Conservation (phyloP, 1,140 invertebrate genomes). For the Drosophila virilis region DNA sequence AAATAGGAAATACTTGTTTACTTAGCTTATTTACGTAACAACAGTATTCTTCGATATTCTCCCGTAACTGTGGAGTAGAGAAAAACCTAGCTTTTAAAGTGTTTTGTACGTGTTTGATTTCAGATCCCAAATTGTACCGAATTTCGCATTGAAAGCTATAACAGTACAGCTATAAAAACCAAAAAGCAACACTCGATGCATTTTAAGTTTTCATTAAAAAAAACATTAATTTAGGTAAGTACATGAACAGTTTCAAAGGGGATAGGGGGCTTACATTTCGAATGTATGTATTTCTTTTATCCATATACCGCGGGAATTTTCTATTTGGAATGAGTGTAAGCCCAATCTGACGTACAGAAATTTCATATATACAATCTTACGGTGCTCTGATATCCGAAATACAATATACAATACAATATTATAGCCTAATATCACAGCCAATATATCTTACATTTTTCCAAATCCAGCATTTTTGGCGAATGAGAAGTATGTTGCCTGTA, state of each 20-base stretch:
- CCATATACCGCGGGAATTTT: too few relatives aligned
- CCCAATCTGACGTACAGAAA: not conserved
- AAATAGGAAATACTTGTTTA: conserved; percentile 50
- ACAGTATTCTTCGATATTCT: conserved; percentile 31
- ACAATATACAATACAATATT: too few relatives aligned
- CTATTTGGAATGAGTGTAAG: not conserved
- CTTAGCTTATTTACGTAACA: conserved; percentile 58
- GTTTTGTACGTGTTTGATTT: conserved; percentile 17
- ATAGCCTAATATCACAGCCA: not conserved
- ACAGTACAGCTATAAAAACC: conserved; percentile 11
- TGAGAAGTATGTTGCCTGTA: too few relatives aligned
- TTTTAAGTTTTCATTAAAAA: conserved; percentile 24
- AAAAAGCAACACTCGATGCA: conserved; percentile 38
- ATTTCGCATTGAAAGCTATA: conserved; percentile 25
- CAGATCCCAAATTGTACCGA: conserved; percentile 16
- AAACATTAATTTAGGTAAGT: conserved; percentile 34
- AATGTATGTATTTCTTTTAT: not conserved
- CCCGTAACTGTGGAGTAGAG: not conserved
- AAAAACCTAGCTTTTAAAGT: not conserved
- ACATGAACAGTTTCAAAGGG: not conserved
- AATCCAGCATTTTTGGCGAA: too few relatives aligned
- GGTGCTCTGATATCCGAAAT: not conserved
- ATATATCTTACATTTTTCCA: too few relatives aligned
- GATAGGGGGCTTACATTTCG: not conserved
- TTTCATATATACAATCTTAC: not conserved